A percentile compares a stretch with the other conserved stretches of the same genome.
Conservation (phyloP, 2,113 vertebrate species). For the Urocolius indicus region DNA sequence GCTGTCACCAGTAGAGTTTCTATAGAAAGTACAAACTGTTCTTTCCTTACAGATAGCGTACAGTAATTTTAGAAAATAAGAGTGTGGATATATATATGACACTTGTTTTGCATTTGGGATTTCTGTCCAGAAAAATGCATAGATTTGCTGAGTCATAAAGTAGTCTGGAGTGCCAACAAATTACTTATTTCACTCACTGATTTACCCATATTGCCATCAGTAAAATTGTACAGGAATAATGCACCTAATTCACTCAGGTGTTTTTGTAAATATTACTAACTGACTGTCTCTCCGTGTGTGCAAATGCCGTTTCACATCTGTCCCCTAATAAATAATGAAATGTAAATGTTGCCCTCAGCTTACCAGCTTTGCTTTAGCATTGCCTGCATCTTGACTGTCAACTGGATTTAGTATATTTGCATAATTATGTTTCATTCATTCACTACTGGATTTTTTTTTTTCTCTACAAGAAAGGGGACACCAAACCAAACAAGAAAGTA, state of each 20-base stretch:
- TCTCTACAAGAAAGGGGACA: constrained; percentile 17
- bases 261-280: not conserved
- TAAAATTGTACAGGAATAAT: not conserved
- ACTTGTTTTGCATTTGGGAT: not conserved
- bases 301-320: constrained; percentile 25
- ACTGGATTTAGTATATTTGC: constrained; percentile 48
- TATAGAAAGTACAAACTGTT: not conserved
- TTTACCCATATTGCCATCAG: not conserved
- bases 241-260: not conserved
- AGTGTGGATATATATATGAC: not conserved
- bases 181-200: not conserved
- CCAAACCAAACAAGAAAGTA: constrained; percentile 34
- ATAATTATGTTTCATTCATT: constrained; percentile 59
- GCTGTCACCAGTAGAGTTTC: not conserved
- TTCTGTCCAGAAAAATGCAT: not conserved
- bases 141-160: not conserved
- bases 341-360: constrained; percentile 56
- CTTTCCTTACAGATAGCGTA: not conserved
- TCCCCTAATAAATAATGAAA: constrained; percentile 53
- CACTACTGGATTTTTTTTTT: not conserved
- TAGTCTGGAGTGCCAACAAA: not conserved
- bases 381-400: constrained; percentile 12
- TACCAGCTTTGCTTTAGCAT: constrained; percentile 37
- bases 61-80: not conserved
- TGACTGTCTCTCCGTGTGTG: constrained; percentile 3